Evolutionary conservation across 2,113 vertebrate genomes (phyloP).

Genomic region (Eurypyga helias): DNA sequence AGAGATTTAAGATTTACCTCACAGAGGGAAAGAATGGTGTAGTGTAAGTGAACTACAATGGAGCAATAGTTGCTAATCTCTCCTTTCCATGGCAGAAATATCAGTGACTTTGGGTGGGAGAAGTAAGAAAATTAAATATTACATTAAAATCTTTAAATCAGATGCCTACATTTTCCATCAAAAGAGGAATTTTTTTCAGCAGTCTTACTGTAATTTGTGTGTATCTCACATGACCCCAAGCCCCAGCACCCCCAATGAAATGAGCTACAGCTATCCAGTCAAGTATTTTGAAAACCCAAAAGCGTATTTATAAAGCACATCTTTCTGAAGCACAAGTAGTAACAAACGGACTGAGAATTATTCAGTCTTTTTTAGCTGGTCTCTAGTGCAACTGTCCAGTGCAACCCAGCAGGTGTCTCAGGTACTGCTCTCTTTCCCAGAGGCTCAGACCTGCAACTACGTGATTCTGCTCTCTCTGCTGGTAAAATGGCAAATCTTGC

Average conservation of each 20-base stretch:
- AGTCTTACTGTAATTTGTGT: neutral
- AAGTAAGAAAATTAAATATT: neutral
- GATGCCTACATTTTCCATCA: neutral
- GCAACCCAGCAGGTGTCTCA: neutral
- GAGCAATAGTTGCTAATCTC: neutral
- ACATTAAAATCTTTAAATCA: neutral
- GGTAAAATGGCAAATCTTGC: neutral
- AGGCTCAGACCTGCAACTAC: neutral
- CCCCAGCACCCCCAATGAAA: neutral
- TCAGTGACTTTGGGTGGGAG: accelerated
- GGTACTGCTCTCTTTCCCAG: neutral
- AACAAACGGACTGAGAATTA: neutral
- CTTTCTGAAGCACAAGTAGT: neutral
- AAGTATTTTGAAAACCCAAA: neutral
- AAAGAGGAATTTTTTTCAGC: neutral
- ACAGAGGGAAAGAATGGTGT: neutral
- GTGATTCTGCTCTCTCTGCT: neutral
- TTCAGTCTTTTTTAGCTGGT: neutral
- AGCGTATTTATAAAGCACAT: neutral
- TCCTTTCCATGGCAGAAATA: neutral
- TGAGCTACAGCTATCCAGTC: neutral
- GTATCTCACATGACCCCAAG: neutral
- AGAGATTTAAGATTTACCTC: neutral
- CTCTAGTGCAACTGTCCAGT: neutral
- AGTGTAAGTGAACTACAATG: neutral